Percentiles rank a stretch among this genome's conserved stretches.
phyloP scores from a whole-genome alignment of 1,140 invertebrate species.

The Harpegnathos saltator region DNA sequence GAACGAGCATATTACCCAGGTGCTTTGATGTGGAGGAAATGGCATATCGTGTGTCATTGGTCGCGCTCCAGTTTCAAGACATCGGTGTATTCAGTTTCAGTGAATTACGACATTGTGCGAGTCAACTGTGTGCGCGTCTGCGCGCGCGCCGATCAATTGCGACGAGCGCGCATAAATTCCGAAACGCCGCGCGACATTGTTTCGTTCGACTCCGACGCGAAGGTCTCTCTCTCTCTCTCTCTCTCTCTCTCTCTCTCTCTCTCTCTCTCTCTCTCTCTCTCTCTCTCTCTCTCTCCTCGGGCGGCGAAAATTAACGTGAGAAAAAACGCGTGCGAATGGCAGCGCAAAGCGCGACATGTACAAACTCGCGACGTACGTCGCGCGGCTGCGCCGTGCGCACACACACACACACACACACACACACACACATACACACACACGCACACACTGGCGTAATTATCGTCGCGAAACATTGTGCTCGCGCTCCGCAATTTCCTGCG shows the following conservation, averaged over 20 bases:
- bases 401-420: too few species aligned
- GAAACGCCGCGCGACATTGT: neutral
- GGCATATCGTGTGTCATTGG: slow-evolving; percentile 38
- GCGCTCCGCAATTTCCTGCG: slow-evolving; percentile 3
- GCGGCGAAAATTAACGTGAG: too few species aligned
- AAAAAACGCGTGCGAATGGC: too few species aligned
- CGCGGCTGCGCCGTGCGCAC: too few species aligned
- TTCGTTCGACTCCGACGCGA: neutral
- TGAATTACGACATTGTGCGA: slow-evolving; percentile 29
- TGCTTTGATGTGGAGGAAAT: slow-evolving; percentile 47
- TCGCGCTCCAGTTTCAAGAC: slow-evolving; percentile 34
- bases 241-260: too few species aligned
- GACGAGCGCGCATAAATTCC: neutral
- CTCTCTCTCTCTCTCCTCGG: too few species aligned
- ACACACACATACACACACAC: too few species aligned
- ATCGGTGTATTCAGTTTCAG: slow-evolving; percentile 19
- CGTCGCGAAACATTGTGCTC: neutral
- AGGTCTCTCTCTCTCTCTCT: too few species aligned
- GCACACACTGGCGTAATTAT: too few species aligned
- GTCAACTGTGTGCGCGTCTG: neutral
- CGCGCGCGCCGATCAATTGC: neutral
- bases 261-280: too few species aligned
- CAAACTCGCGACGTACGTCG: too few species aligned
- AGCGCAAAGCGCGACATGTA: too few species aligned
- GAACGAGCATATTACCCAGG: slow-evolving; percentile 43